Percentiles rank a stretch among this genome's conserved stretches.
Evolutionary conservation across 2,888 invertebrate species (phyloP).

Genomic region (Andrena marginata): DNA sequence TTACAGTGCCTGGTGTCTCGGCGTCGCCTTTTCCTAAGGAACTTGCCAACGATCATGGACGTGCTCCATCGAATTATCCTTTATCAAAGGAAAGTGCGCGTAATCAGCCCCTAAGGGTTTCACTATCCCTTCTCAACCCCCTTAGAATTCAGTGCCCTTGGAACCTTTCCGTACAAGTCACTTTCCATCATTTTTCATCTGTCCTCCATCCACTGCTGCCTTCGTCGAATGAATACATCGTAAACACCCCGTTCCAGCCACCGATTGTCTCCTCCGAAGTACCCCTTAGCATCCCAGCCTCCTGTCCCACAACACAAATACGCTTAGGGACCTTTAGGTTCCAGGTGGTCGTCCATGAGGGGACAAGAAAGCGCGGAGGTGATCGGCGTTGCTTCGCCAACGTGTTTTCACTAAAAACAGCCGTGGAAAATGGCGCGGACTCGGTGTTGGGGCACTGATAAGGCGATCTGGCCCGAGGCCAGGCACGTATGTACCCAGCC

Average conservation of each 20-base stretch:
- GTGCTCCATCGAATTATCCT: too few relatives aligned
- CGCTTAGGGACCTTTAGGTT: not conserved
- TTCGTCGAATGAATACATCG: too few relatives aligned
- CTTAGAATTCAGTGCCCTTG: not conserved
- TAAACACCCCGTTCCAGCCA: not conserved
- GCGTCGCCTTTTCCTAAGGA: conserved; percentile 61
- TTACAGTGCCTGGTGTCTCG: conserved; percentile 27
- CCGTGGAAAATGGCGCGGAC: conserved; percentile 27
- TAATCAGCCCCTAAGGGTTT: not conserved
- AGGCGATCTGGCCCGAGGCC: conserved; percentile 51
- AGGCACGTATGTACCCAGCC: conserved; percentile 39
- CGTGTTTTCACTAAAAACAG: conserved; percentile 43
- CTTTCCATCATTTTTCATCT: too few relatives aligned
- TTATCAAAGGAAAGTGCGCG: too few relatives aligned
- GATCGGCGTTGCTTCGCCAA: not conserved
- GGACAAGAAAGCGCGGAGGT: not conserved
- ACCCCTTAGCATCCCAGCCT: not conserved
- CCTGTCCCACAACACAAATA: not conserved
- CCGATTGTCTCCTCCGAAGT: not conserved
- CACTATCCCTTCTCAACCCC: too few relatives aligned
- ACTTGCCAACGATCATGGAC: conserved; percentile 16
- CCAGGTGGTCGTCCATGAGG: not conserved
- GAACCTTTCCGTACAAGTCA: not conserved
- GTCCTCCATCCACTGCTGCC: too few relatives aligned
- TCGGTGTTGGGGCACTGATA: conserved; percentile 37